phyloP scores from a whole-genome alignment of 2,888 invertebrate genomes.

The Cataglyphis cursor region DNA sequence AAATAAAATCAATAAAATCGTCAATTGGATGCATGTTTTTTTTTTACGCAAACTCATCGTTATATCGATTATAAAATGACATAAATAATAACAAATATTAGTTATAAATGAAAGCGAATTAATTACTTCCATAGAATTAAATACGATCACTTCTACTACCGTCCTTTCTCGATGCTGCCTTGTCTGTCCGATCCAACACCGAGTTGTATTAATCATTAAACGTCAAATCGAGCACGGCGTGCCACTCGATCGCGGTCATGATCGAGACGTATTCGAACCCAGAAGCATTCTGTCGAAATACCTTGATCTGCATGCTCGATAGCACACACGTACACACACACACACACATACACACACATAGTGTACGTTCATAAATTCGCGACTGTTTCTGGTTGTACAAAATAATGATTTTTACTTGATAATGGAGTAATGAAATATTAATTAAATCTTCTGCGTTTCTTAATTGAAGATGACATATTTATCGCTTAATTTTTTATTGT shows the following conservation, averaged over 20 bases:
- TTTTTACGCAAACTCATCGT: not conserved
- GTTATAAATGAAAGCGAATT: not conserved
- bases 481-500: not conserved
- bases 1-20: too few species aligned
- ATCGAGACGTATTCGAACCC: constrained; percentile 57
- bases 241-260: constrained; percentile 59
- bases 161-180: not conserved
- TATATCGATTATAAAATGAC: not conserved
- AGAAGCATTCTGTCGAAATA: constrained; percentile 60
- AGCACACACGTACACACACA: constrained; percentile 7
- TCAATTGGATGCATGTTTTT: too few species aligned
- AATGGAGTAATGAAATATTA: not conserved
- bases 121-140: not conserved
- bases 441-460: not conserved
- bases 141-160: not conserved
- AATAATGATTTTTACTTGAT: constrained; percentile 19
- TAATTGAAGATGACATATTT: not conserved
- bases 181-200: not conserved
- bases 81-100: constrained; percentile 14
- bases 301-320: constrained; percentile 65
- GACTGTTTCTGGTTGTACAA: not conserved
- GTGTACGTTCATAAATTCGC: not conserved
- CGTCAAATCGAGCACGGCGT: constrained; percentile 56
- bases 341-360: not conserved
- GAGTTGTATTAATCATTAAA: constrained; percentile 45